These are phyloP conservation scores for Cynocephalus volans DNA, from an alignment of 2,113 vertebrate species.

Conservation along the genomic window DNA sequence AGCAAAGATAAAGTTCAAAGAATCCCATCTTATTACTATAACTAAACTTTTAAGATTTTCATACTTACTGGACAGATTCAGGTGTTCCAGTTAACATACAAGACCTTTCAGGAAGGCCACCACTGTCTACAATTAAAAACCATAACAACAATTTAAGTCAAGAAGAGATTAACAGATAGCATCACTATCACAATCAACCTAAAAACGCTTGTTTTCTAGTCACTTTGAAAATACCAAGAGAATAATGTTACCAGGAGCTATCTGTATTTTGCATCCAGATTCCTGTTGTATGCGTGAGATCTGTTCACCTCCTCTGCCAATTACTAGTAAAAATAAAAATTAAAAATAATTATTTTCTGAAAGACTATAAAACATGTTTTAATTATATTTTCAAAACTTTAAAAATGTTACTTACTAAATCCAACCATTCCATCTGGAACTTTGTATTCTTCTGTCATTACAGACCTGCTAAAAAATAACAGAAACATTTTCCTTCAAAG, in stretches of 20 bases:
- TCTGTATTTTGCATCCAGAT: slow-evolving; percentile 99
- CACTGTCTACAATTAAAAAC: slow-evolving; percentile 92
- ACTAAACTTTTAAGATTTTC: not conserved
- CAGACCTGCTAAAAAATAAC: slow-evolving; percentile 90
- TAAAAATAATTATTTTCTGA: slow-evolving; percentile 68
- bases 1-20: not conserved
- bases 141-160: not conserved
- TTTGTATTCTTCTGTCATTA: slow-evolving; percentile 97
- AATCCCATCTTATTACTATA: not conserved
- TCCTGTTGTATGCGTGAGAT: slow-evolving; percentile 99
- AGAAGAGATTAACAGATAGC: not conserved
- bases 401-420: slow-evolving; percentile 95
- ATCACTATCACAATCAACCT: not conserved
- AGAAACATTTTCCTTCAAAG: slow-evolving; percentile 58
- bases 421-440: slow-evolving; percentile 99
- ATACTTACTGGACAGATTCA: slow-evolving; percentile 97
- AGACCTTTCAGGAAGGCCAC: slow-evolving; percentile 97
- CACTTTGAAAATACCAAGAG: not conserved
- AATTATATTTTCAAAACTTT: not conserved
- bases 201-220: slow-evolving; percentile 3
- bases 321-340: slow-evolving; percentile 90
- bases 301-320: slow-evolving; percentile 99
- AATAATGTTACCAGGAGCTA: slow-evolving; percentile 94
- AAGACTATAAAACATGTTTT: not conserved
- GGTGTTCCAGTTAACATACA: slow-evolving; percentile 97